Evolutionary conservation across 2,113 vertebrate species (phyloP).

Genomic region (rabbit (Oryctolagus cuniculus)): mOryCun1.1 NC_091448.1:37646001-37646500

Average conservation of each 20-base stretch:
- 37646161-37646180: constrained; percentile 67
- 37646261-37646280: constrained; percentile 74
- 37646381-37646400: background rate
- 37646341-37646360: background rate
- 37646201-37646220: constrained; percentile 83
- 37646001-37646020: background rate
- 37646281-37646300: constrained; percentile 19
- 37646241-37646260: constrained; percentile 81
- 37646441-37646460: constrained; percentile 60
- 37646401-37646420: constrained; percentile 33
- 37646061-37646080: constrained; percentile 41
- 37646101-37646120: constrained; percentile 70
- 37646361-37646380: background rate
- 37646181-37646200: constrained; percentile 75
- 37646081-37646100: constrained; percentile 71
- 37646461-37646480: constrained; percentile 63
- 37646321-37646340: background rate
- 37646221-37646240: constrained; percentile 74
- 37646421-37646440: background rate
- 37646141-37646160: constrained; percentile 72
- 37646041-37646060: constrained; percentile 20
- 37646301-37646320: background rate
- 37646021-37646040: background rate
- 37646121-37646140: constrained; percentile 80
- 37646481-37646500: constrained; percentile 65